Conservation (phyloP, 2,113 vertebrate genomes). For the Hystrix cristata region DNA sequence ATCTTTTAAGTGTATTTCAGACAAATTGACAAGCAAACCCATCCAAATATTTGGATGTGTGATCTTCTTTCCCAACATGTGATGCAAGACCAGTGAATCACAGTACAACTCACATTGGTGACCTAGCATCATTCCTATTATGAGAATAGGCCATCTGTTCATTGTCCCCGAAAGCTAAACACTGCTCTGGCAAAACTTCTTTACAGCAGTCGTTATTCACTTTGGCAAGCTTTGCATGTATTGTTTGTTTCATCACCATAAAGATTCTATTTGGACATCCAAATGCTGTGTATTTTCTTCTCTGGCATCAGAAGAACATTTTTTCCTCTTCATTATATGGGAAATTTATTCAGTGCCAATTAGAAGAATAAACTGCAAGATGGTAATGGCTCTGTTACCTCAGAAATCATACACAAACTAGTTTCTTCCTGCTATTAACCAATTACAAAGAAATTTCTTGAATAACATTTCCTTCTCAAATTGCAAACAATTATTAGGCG, state of each 20-base stretch:
- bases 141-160: constrained; percentile 64
- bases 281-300: constrained; percentile 63
- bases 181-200: constrained; percentile 46
- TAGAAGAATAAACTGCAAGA: constrained; percentile 69
- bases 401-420: constrained; percentile 40
- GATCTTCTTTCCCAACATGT: constrained; percentile 43
- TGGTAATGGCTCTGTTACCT: constrained; percentile 57
- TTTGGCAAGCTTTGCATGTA: constrained; percentile 48
- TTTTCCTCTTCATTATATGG: constrained; percentile 64
- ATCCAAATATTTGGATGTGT: constrained; percentile 1
- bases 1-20: constrained; percentile 61
- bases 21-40: constrained; percentile 52
- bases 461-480: constrained; percentile 59
- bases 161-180: constrained; percentile 71
- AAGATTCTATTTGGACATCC: constrained; percentile 73
- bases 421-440: constrained; percentile 65
- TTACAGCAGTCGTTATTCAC: constrained; percentile 47
- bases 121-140: neutral
- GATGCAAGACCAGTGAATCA: constrained; percentile 49
- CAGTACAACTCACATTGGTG: constrained; percentile 16
- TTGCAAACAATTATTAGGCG: constrained; percentile 53
- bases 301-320: constrained; percentile 41
- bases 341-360: constrained; percentile 64
- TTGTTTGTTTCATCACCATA: constrained; percentile 66
- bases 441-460: constrained; percentile 42